phyloP scores from a whole-genome alignment of 2,113 vertebrate genomes.

The Garra rufa region DNA sequence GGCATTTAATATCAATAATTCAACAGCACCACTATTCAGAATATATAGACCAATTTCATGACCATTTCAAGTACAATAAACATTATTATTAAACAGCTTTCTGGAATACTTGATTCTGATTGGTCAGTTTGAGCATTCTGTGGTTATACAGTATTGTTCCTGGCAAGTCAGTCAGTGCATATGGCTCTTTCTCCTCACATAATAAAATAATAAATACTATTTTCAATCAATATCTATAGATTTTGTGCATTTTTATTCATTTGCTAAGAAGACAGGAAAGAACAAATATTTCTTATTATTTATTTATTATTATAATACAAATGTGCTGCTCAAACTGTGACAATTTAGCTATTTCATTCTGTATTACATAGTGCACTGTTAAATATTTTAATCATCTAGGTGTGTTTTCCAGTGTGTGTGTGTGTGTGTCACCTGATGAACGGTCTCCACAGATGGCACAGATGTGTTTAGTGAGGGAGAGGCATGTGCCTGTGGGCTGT shows the following conservation, averaged over 20 bases:
- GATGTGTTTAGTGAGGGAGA: conserved; percentile 98
- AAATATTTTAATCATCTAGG: not conserved
- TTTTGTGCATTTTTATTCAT: not conserved
- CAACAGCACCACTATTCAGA: not conserved
- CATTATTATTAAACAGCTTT: not conserved
- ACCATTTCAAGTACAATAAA: conserved; percentile 11
- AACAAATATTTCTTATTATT: not conserved
- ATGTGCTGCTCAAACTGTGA: not conserved
- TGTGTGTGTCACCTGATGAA: conserved; percentile 86
- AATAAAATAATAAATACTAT: not conserved
- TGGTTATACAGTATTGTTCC: not conserved
- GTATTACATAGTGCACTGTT: not conserved
- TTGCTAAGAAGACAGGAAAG: not conserved
- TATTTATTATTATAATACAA: not conserved
- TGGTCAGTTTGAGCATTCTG: not conserved
- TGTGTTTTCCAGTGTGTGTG: conserved; percentile 4
- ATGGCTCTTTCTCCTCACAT: not conserved
- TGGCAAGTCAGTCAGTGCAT: not conserved
- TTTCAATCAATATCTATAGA: not conserved
- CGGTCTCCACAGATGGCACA: conserved; percentile 98
- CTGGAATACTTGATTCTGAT: not conserved
- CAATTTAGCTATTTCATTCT: not conserved
- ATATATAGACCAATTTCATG: not conserved
- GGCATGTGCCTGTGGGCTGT: conserved; percentile 85
- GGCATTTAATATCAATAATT: conserved; percentile 35